Percentiles rank a stretch among this genome's conserved stretches.
Conservation (phyloP, 1,140 invertebrate genomes). For the Ceratosolen solmsi region DNA sequence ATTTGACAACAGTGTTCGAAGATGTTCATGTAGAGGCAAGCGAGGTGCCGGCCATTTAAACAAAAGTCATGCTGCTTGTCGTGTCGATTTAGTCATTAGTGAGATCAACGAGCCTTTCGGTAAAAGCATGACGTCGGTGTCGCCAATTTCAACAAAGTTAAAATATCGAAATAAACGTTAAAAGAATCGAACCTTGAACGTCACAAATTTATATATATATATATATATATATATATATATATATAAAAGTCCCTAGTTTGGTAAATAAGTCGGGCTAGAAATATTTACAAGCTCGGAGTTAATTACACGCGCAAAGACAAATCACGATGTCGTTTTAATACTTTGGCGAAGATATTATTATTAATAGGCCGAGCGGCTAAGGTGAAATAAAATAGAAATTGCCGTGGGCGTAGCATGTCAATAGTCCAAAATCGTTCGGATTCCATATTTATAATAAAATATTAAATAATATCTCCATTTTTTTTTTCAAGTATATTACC, state of each 20-base stretch:
- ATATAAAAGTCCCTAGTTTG: slow-evolving; percentile 28
- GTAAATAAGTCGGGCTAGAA: slow-evolving; percentile 30
- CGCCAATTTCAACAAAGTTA: slow-evolving; percentile 47
- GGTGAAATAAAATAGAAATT: slow-evolving; percentile 16
- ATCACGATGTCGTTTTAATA: not conserved
- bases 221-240: no score
- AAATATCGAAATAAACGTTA: slow-evolving; percentile 50
- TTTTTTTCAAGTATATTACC: no score
- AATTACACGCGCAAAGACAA: slow-evolving; percentile 8
- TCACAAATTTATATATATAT: slow-evolving; percentile 22
- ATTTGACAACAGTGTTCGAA: slow-evolving; percentile 50
- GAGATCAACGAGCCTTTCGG: slow-evolving; percentile 47
- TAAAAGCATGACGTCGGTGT: slow-evolving; percentile 23
- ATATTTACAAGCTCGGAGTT: slow-evolving; percentile 42
- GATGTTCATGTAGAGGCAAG: no score
- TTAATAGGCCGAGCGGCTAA: not conserved
- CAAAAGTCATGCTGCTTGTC: slow-evolving; percentile 37
- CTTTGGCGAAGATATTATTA: not conserved
- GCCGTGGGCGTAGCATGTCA: slow-evolving; percentile 8
- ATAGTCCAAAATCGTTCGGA: not conserved
- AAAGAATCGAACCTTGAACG: slow-evolving; percentile 33
- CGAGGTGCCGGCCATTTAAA: no score
- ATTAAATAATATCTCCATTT: not conserved
- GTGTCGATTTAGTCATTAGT: slow-evolving; percentile 26
- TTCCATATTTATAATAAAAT: not conserved